A percentile compares a stretch with the other conserved stretches of the same genome.
Conservation (phyloP, 2,797 vertebrate genomes). For the Heterohyrax brucei region DNA sequence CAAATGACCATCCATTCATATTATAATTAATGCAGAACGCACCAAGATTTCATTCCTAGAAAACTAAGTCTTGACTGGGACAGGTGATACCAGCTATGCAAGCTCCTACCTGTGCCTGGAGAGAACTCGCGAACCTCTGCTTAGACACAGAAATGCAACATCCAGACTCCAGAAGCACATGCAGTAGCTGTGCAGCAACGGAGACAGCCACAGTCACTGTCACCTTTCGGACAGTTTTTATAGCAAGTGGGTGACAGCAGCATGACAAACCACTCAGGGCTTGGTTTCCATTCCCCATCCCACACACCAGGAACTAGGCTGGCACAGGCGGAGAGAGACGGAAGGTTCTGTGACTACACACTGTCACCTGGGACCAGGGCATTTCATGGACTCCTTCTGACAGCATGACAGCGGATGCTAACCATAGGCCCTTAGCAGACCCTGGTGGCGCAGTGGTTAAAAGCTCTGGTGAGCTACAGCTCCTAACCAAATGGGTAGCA, state of each 20-base stretch:
- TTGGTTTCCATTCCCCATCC: neutral
- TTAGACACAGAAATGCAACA: fast-evolving
- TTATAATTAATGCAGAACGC: neutral
- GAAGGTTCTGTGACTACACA: neutral
- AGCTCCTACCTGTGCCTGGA: fast-evolving
- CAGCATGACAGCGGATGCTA: neutral
- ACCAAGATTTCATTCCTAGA: neutral
- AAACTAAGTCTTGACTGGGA: neutral
- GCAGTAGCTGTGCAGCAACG: fast-evolving
- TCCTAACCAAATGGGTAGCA: no score
- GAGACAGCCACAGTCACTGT: no score
- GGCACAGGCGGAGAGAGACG: neutral
- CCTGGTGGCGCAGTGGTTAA: no score
- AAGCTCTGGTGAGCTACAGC: no score
- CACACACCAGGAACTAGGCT: neutral
- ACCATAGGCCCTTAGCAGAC: no score
- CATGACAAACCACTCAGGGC: fast-evolving
- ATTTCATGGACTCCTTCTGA: neutral
- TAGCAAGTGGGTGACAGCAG: neutral
- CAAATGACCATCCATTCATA: neutral
- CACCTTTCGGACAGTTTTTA: neutral
- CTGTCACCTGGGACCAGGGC: neutral
- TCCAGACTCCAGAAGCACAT: neutral
- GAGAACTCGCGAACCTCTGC: neutral
- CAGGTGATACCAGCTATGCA: neutral